Evolutionary conservation across 92 coral and sea anemone species (phyloP), one percentile per base, ranked within the genome.

Genomic region (Porites cylindrica): DNA sequence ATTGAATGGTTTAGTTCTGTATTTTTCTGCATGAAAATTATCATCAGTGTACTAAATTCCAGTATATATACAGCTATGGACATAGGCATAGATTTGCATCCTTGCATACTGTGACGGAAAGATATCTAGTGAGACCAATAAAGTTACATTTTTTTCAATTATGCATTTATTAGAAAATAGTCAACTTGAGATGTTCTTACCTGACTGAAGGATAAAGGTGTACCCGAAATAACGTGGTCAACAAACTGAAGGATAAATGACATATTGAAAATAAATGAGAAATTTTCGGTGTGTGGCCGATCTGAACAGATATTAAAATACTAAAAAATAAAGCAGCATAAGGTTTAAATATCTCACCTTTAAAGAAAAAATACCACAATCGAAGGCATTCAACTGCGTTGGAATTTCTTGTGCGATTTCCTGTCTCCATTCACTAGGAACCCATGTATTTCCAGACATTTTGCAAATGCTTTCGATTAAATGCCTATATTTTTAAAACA

Each of bases 361-460:
- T 8, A 72, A 16, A 14, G 76, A 43, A 50, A 72, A 72, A 50
- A 72, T 47, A 14, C 76, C 76, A 72, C 76, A 72, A 51, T 72
- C 76, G 51, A 72, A 72, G 18, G 76, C 76, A 72, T 72, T 72
- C 21, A 16, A n/a, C 54, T 72, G 76, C 76, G 17, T 72, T 17
- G 76, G 76, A 51, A 51, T 72, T 47, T 47, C 76, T 72, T 72
- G 17, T 7, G 56, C 76, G 12, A 72, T 72, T 14, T n/a, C 10
- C 60, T 50, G 76, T 17, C 51, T 72, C 76, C 76, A 72, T 16
- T 72, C 76, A 51, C 6, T 11, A 51, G 59, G n/a, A 72, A 14
- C 38, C 76, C 76, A 72, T 72, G 38, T 47, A 14, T 72, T 18
- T 72, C 76, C 76, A 47, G 51, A 47, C 5, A 72, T 32, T 11